Evolutionary conservation across 1,140 invertebrate species (phyloP).

Genomic region (Pantala flavescens): DNA sequence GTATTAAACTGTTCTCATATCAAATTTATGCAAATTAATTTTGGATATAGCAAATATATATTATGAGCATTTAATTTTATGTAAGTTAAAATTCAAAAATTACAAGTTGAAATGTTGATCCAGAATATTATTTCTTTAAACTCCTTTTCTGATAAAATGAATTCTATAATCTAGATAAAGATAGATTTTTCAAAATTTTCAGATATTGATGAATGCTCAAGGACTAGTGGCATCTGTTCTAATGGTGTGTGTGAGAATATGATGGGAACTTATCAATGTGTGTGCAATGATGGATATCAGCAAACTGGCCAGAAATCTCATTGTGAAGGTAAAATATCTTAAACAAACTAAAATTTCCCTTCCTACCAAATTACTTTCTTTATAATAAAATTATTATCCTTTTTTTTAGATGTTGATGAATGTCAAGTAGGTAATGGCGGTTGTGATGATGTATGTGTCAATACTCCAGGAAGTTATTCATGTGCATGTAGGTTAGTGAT

Average conservation of each 20-base stretch:
- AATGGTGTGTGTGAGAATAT: slow-evolving; percentile 79
- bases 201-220: slow-evolving; percentile 58
- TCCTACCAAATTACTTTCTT: too few relatives aligned
- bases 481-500: slow-evolving; percentile 41
- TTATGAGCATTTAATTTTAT: too few relatives aligned
- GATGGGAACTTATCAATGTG: slow-evolving; percentile 77
- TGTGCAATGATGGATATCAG: slow-evolving; percentile 69
- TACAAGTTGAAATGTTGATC: too few relatives aligned
- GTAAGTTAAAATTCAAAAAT: too few relatives aligned
- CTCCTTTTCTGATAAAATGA: too few relatives aligned
- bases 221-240: slow-evolving; percentile 70
- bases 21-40: too few relatives aligned
- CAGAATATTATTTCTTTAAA: too few relatives aligned
- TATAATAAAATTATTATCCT: too few relatives aligned
- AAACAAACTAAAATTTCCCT: neutral
- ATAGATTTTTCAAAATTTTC: slow-evolving; percentile 21
- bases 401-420: slow-evolving; percentile 47
- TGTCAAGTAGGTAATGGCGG: slow-evolving; percentile 49
- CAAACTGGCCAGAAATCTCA: slow-evolving; percentile 51
- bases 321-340: slow-evolving; percentile 40
- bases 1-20: too few relatives aligned
- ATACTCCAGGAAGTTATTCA: slow-evolving; percentile 45
- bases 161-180: neutral
- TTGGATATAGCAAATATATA: too few relatives aligned
- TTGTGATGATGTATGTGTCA: slow-evolving; percentile 52